Conservation (phyloP, 2,113 vertebrate genomes). For the Malurus cyaneus region DNA sequence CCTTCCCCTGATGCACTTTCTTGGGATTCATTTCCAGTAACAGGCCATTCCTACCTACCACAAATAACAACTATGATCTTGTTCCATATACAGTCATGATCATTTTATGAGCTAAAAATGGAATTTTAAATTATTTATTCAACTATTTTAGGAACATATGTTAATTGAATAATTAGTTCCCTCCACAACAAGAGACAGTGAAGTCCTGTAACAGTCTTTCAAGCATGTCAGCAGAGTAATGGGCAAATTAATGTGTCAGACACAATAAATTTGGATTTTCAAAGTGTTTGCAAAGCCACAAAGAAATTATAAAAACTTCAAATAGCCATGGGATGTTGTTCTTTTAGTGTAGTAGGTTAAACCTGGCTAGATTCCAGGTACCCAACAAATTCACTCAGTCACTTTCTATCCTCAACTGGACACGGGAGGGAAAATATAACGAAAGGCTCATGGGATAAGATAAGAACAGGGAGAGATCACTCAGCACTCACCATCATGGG, state of each 20-base stretch:
- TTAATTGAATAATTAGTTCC: background rate
- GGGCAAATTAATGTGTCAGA: background rate
- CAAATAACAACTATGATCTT: background rate
- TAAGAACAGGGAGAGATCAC: background rate
- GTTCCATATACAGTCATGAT: background rate
- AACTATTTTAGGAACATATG: background rate
- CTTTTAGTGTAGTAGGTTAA: background rate
- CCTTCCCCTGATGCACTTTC: background rate
- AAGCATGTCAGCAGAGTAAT: background rate
- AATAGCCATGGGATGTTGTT: background rate
- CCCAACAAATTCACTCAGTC: background rate
- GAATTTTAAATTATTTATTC: background rate
- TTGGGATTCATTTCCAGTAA: background rate
- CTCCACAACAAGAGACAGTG: background rate
- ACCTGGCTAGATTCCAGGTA: background rate
- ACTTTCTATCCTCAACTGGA: background rate
- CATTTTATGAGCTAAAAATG: background rate
- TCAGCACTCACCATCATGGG: background rate
- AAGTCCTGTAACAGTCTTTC: background rate
- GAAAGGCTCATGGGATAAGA: fast-evolving
- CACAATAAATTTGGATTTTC: background rate
- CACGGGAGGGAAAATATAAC: background rate
- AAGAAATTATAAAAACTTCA: background rate
- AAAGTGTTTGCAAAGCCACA: background rate
- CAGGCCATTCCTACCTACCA: background rate